Conservation (phyloP, 1,140 invertebrate species). For the Ostrea edulis region DNA sequence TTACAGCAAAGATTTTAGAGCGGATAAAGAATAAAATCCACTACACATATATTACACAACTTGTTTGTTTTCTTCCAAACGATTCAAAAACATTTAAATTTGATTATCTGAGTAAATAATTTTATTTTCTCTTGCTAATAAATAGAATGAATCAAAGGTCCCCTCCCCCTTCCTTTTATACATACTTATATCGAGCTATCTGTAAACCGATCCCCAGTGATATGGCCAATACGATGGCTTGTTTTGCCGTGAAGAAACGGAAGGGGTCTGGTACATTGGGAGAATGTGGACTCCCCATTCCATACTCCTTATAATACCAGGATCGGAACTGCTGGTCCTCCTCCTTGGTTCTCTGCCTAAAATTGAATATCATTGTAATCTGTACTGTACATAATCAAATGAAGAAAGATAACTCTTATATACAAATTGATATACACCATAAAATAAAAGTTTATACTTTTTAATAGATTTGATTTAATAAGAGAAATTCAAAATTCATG, state of each 20-base stretch:
- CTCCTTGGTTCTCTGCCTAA: constrained; percentile 8
- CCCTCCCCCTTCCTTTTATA: too few species aligned
- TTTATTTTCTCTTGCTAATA: too few species aligned
- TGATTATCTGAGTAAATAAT: too few species aligned
- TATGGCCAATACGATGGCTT: neutral
- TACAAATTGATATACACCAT: neutral
- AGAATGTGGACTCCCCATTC: neutral
- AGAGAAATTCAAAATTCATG: too few species aligned
- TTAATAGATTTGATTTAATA: too few species aligned
- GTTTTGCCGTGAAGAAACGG: neutral
- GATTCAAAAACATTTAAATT: too few species aligned
- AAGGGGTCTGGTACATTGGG: constrained; percentile 1
- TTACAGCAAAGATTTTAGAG: too few species aligned
- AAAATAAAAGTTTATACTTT: too few species aligned
- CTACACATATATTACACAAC: too few species aligned
- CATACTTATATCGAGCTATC: neutral
- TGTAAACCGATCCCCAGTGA: neutral
- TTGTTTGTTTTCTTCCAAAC: too few species aligned
- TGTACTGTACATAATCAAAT: neutral
- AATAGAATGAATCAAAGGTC: too few species aligned
- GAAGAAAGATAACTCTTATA: neutral
- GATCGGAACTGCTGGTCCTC: neutral
- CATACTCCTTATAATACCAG: constrained; percentile 14
- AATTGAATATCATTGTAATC: neutral
- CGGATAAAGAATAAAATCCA: too few species aligned